phyloP scores from a whole-genome alignment of 2,797 vertebrate species.

The Perdix hodgsoniae region DNA sequence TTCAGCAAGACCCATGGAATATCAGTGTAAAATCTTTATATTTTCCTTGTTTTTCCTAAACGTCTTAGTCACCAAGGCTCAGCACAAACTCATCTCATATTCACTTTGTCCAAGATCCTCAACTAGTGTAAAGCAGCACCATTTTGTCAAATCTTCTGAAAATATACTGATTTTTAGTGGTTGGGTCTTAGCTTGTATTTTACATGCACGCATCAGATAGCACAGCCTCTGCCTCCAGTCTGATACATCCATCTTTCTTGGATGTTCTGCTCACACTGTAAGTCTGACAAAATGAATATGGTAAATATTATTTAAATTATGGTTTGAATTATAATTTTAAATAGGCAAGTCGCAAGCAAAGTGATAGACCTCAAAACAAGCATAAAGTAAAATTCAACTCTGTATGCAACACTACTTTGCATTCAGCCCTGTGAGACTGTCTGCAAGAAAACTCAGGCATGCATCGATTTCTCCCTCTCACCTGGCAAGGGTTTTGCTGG shows the following conservation, averaged over 20 bases:
- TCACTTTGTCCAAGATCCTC: constrained; percentile 4
- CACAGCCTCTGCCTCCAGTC: neutral
- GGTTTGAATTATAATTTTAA: constrained; percentile 24
- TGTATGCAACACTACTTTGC: neutral
- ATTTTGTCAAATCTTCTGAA: neutral
- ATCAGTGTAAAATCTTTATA: constrained; percentile 7
- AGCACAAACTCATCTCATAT: constrained; percentile 30
- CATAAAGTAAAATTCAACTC: neutral
- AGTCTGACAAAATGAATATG: neutral
- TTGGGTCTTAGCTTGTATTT: neutral
- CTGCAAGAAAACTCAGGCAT: neutral
- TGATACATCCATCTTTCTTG: neutral
- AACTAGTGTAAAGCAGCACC: neutral
- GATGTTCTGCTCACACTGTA: neutral
- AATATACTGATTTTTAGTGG: neutral
- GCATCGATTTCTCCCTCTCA: constrained; percentile 22
- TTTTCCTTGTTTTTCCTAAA: constrained; percentile 5
- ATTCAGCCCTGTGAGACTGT: neutral
- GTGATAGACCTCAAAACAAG: neutral
- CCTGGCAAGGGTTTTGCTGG: constrained; percentile 55
- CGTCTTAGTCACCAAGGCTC: neutral
- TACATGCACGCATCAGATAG: neutral
- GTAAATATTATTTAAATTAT: neutral
- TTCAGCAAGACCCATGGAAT: neutral
- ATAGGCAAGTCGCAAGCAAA: neutral